Percentiles rank a stretch among this genome's conserved stretches.
These are phyloP conservation scores for Enteromius anoplus DNA, from an alignment of 2,797 vertebrate species.

Conservation along the genomic window DNA sequence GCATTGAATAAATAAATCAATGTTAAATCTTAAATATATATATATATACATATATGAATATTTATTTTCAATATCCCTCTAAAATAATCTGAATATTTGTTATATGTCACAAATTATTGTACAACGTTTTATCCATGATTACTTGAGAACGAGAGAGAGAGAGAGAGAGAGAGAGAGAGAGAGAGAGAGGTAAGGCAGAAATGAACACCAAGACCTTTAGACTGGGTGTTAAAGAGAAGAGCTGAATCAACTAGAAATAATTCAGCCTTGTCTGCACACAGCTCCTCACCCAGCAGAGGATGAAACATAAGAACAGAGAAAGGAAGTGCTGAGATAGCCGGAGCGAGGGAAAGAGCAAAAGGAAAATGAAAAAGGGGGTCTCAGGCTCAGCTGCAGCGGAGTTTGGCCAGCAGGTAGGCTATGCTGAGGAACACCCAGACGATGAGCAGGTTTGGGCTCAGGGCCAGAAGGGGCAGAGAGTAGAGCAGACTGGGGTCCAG, in stretches of 20 bases:
- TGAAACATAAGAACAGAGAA: not conserved
- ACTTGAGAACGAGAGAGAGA: constrained; percentile 21
- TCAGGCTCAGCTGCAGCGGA: constrained; percentile 92
- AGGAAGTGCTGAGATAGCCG: not conserved
- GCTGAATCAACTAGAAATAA: constrained; percentile 13
- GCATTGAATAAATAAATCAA: constrained; percentile 34
- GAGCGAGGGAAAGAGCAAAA: not conserved
- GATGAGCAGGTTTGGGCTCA: constrained; percentile 98
- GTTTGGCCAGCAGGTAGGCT: constrained; percentile 92
- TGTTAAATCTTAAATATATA: constrained; percentile 19
- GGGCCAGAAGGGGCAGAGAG: constrained; percentile 94
- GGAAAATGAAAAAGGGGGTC: not conserved
- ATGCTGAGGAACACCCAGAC: constrained; percentile 98
- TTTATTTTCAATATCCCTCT: constrained; percentile 15
- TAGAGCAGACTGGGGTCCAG: constrained; percentile 97
- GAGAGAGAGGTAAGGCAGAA: constrained; percentile 46
- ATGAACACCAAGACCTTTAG: constrained; percentile 42
- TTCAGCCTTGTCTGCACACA: constrained; percentile 11
- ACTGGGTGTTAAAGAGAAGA: constrained; percentile 22
- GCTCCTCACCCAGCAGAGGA: constrained; percentile 16
- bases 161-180: constrained; percentile 5
- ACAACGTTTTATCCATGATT: constrained; percentile 35
- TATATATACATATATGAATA: constrained; percentile 14
- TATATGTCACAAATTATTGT: constrained; percentile 38
- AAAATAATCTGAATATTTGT: constrained; percentile 27